phyloP scores from a whole-genome alignment of 2,113 vertebrate genomes.

The Pterocles gutturalis region DNA sequence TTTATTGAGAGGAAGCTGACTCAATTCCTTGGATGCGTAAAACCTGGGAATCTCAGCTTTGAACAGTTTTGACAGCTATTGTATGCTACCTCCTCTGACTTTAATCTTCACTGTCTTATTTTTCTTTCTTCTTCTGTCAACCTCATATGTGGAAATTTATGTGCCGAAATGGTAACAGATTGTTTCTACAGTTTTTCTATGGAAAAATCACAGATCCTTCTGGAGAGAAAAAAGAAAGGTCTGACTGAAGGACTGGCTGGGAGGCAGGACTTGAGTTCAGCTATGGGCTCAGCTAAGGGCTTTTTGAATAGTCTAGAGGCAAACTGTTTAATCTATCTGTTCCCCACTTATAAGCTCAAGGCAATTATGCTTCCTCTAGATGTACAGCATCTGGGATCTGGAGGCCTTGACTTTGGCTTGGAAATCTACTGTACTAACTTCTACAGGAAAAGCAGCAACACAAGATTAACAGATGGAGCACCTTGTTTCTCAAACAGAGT shows the following conservation, averaged over 20 bases:
- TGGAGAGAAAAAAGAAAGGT: not conserved
- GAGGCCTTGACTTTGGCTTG: not conserved
- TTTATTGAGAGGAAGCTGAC: not conserved
- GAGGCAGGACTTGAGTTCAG: not conserved
- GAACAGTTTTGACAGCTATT: not conserved
- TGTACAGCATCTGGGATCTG: not conserved
- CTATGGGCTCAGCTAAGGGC: not conserved
- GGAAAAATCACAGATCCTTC: not conserved
- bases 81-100: not conserved
- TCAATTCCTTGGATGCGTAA: not conserved
- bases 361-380: not conserved
- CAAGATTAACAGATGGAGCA: not conserved
- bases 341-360: not conserved
- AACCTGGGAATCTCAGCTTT: not conserved
- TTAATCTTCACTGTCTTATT: not conserved
- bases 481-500: not conserved
- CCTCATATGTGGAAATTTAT: not conserved
- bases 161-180: not conserved
- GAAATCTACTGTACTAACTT: not conserved
- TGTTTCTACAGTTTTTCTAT: not conserved
- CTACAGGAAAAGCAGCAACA: not conserved
- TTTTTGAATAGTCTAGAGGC: not conserved
- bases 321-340: not conserved
- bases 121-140: not conserved
- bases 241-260: not conserved